Base-by-base conservation (phyloP, 2,888 invertebrate species). In the Tromatobia lineatoria region DNA sequence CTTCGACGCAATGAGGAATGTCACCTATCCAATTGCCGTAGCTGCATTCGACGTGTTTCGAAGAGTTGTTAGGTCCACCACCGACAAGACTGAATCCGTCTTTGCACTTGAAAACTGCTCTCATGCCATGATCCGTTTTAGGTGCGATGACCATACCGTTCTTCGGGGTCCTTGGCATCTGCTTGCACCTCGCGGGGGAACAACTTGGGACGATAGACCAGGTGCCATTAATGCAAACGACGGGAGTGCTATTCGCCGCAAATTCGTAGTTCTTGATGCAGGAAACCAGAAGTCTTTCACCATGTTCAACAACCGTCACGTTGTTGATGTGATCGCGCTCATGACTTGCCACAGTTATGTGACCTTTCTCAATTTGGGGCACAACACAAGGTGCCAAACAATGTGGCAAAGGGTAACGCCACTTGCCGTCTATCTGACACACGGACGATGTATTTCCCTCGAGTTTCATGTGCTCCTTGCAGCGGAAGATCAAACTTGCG, bases 101-200 rank as follows among this genome's bases (percentile, higher is more conserved):
- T 90, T 98, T 97, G 92, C 99, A 99, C 87, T 97, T 96, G 93
- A 98, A 99, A 38, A 97, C 95, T 0, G 99, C 99, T 91, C 97
- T 96, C 97, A 98, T 98, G 0, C 99, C 98, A 91, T 99, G 99
- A 86, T 98, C 98, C n/a, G 98, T 98, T 92, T 99, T 99, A 0
- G 99, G 98, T 0, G 99, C 99, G 80, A 99, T 97, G 4, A 99
- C 98, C 96, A 99, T 98, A 0, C 99, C 99, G 90, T 99, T 97
- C 75, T 97, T 96, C 0, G 99, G 98, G 3, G 96, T 95, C 83
- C 95, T 96, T 0, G 99, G 99, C 95, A 98, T 96, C 89, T 94
- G 94, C 90, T 97, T 97, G 93, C 99, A 97, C 96, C 98, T 95
- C 90, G 99, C 96, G 86, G 97, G 96, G 83, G 96, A 96, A 91